A percentile compares a stretch with the other conserved stretches of the same genome.
Evolutionary conservation across 1,140 invertebrate genomes (phyloP).

Genomic region (Leptinotarsa defecta): DNA sequence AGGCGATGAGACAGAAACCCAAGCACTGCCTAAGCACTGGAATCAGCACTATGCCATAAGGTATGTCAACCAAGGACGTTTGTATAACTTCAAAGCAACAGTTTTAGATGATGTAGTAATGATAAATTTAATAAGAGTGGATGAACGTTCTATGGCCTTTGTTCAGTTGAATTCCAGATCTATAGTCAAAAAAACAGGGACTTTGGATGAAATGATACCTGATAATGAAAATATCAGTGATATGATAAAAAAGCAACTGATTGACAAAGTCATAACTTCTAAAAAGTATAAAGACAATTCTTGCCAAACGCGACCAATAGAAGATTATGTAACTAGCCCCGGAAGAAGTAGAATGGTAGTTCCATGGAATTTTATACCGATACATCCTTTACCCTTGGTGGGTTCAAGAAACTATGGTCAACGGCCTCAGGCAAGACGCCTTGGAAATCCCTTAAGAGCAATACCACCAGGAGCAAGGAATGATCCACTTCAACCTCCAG

Average conservation of each 20-base stretch:
- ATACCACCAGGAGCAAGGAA: constrained; percentile 77
- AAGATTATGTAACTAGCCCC: neutral
- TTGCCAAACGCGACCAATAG: constrained; percentile 40
- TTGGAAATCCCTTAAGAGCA: constrained; percentile 61
- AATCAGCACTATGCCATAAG: constrained; percentile 69
- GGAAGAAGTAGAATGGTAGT: neutral
- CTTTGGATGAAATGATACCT: constrained; percentile 59
- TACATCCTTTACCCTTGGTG: neutral
- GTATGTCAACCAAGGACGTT: constrained; percentile 66
- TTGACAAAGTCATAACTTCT: constrained; percentile 57
- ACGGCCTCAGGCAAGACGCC: constrained; percentile 14
- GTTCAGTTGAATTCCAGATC: constrained; percentile 48
- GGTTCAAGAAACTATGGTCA: constrained; percentile 8
- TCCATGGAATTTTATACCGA: neutral
- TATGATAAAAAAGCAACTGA: constrained; percentile 59
- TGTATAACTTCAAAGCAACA: constrained; percentile 69
- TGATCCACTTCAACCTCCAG: constrained; percentile 78
- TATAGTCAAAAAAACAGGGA: constrained; percentile 46
- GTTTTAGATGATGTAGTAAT: constrained; percentile 51
- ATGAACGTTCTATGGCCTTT: constrained; percentile 51
- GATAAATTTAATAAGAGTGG: constrained; percentile 51
- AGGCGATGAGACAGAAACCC: constrained; percentile 65
- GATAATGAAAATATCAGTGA: constrained; percentile 58
- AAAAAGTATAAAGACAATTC: constrained; percentile 41
- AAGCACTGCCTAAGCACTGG: constrained; percentile 73